Evolutionary conservation across 2,797 vertebrate genomes (phyloP).

Genomic region (Vespertilio murinus): DNA sequence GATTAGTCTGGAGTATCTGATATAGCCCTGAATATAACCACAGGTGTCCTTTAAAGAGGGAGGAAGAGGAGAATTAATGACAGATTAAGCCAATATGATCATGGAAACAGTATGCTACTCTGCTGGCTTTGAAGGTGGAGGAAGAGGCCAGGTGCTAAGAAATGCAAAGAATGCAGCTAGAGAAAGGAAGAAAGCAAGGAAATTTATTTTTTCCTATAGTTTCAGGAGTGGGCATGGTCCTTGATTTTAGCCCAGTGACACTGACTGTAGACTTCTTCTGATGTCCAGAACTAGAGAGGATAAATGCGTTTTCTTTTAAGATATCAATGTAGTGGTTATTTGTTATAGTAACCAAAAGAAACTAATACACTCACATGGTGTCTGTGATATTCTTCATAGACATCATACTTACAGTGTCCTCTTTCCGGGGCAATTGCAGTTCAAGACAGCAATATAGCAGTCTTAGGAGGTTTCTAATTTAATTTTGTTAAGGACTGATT

Average conservation of each 20-base stretch:
- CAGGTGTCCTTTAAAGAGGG: background rate
- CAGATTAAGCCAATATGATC: background rate
- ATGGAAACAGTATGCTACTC: background rate
- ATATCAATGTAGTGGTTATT: background rate
- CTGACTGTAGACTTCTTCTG: background rate
- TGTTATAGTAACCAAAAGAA: background rate
- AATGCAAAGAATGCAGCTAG: background rate
- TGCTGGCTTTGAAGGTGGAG: background rate
- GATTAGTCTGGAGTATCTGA: background rate
- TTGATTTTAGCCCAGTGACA: background rate
- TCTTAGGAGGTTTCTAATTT: background rate
- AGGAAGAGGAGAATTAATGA: background rate
- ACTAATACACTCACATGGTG: background rate
- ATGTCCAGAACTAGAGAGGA: background rate
- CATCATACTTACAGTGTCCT: background rate
- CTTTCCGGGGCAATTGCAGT: background rate
- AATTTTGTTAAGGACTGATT: background rate
- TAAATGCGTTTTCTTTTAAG: background rate
- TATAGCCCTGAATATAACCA: background rate
- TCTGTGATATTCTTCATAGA: background rate
- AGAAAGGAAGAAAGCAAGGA: background rate
- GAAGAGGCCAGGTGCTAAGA: background rate
- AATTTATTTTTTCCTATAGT: background rate
- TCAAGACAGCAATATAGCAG: background rate
- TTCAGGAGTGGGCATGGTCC: background rate